A percentile compares a stretch with the other conserved stretches of the same genome.
Evolutionary conservation across 1,140 invertebrate genomes (phyloP).

Genomic region (Myzus persicae): DNA sequence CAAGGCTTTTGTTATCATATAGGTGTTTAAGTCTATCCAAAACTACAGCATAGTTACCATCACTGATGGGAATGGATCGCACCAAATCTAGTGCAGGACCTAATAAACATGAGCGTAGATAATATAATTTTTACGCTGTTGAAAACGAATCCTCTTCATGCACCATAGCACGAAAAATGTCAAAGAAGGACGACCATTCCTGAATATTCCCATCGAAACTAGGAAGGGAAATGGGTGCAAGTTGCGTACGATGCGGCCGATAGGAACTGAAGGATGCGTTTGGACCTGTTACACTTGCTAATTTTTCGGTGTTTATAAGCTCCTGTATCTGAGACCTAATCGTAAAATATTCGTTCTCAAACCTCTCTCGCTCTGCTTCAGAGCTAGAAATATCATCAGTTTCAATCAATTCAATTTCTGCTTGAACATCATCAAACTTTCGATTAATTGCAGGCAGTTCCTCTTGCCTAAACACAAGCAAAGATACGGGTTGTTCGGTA

Average conservation of each 20-base stretch:
- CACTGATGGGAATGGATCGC: background rate
- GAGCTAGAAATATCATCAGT: background rate
- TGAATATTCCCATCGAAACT: background rate
- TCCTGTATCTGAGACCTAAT: background rate
- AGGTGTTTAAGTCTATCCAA: background rate
- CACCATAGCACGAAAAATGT: background rate
- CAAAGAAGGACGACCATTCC: background rate
- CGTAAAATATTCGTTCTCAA: background rate
- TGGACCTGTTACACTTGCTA: rapidly evolving
- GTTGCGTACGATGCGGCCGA: background rate
- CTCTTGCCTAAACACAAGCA: too few species aligned
- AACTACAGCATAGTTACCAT: background rate
- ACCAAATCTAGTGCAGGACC: background rate
- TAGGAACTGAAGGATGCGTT: background rate
- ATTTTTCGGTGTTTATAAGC: background rate
- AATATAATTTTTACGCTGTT: background rate
- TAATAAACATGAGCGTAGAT: background rate
- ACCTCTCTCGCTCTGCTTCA: background rate
- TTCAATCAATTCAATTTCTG: background rate
- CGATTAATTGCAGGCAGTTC: too few species aligned
- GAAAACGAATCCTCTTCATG: background rate
- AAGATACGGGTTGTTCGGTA: too few species aligned
- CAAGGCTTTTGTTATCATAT: background rate
- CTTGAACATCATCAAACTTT: too few species aligned
- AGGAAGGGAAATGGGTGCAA: background rate